Evolutionary conservation across 1,140 invertebrate genomes (phyloP).

Genomic region (Sminthurides bifidus): DNA sequence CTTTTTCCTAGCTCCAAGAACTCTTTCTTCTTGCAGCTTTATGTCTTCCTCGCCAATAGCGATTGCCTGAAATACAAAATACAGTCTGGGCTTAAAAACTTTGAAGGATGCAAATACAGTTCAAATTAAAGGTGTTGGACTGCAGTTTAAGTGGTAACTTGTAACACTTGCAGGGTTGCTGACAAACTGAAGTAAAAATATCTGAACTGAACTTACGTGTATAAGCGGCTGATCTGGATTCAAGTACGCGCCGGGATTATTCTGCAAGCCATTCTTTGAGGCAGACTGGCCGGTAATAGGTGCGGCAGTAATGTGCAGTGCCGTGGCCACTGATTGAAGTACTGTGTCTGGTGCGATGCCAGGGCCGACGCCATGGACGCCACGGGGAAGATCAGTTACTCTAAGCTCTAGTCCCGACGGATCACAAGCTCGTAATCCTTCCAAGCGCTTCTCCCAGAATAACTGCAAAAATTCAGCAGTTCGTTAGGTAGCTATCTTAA

Average conservation of each 20-base stretch:
- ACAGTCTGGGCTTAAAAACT: background rate
- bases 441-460: conserved; percentile 95
- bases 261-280: conserved; percentile 66
- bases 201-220: conserved; percentile 43
- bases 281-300: conserved; percentile 83
- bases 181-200: background rate
- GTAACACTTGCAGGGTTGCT: background rate
- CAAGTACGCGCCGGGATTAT: conserved; percentile 87
- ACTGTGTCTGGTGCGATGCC: conserved; percentile 80
- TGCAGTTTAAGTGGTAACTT: background rate
- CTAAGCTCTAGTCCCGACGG: conserved; percentile 66
- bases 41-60: conserved; percentile 87
- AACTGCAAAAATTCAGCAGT: conserved; percentile 56
- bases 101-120: background rate
- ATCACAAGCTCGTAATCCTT: conserved; percentile 79
- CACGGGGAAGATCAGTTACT: conserved; percentile 69
- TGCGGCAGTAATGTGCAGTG: conserved; percentile 64
- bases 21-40: conserved; percentile 77
- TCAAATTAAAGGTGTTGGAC: background rate
- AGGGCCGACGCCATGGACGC: conserved; percentile 81
- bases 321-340: conserved; percentile 78
- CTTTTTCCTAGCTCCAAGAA: conserved; percentile 67
- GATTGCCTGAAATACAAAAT: conserved; percentile 48
- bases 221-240: conserved; percentile 94
- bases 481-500: too few relatives aligned